phyloP scores from a whole-genome alignment of 2,113 vertebrate species.

The Saguinus midas region DNA sequence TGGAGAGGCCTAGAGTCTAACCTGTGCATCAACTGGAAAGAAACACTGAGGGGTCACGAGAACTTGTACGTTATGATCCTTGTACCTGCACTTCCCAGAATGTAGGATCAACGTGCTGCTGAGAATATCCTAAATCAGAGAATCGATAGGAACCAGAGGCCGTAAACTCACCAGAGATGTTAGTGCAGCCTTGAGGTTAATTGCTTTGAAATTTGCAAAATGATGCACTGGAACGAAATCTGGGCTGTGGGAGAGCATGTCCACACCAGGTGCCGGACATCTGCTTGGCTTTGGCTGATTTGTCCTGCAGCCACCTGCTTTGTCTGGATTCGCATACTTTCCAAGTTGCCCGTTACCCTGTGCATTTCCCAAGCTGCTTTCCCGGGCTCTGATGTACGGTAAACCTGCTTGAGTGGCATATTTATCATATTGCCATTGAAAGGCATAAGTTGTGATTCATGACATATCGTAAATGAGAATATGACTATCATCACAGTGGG shows the following conservation, averaged over 20 bases:
- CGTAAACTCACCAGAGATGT: neutral
- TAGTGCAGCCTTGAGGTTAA: neutral
- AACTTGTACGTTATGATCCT: neutral
- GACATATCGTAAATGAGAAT: neutral
- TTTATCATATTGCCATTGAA: neutral
- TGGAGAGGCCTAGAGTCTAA: neutral
- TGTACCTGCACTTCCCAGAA: neutral
- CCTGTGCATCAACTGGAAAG: neutral
- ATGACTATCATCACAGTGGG: neutral
- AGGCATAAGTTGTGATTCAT: neutral
- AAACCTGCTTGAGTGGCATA: neutral
- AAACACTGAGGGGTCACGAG: neutral
- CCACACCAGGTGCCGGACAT: neutral
- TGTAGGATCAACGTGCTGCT: neutral
- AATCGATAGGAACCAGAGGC: neutral
- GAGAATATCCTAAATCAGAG: neutral
- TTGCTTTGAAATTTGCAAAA: neutral
- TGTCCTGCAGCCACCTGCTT: neutral
- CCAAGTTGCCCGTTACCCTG: neutral
- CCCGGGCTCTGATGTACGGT: accelerated
- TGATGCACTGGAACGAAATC: neutral
- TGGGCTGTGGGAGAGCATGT: neutral
- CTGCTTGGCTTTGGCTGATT: neutral
- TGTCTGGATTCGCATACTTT: neutral
- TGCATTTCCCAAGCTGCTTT: neutral